phyloP scores from a whole-genome alignment of 1,140 invertebrate genomes.

The Littorina saxatilis region DNA sequence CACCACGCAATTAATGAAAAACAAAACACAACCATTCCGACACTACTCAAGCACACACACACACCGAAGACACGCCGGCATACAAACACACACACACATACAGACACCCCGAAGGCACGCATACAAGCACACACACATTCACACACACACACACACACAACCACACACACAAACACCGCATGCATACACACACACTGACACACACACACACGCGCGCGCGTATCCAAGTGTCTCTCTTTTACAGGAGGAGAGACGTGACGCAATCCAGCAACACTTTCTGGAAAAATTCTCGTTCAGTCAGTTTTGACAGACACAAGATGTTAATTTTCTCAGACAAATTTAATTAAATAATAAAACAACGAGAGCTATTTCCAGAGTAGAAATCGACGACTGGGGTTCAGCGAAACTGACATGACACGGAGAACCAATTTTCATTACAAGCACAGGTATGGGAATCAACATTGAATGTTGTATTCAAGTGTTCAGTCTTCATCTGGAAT shows the following conservation, averaged over 20 bases:
- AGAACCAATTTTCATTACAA: no score
- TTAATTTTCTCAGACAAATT: no score
- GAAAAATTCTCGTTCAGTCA: no score
- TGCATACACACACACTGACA: constrained; percentile 16
- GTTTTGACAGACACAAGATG: no score
- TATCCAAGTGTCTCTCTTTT: background rate
- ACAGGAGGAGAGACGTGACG: constrained; percentile 75
- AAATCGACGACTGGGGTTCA: no score
- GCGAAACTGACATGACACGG: no score
- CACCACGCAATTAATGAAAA: no score
- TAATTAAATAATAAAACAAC: no score
- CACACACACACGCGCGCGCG: background rate
- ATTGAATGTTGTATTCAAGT: background rate
- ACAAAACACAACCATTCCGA: background rate
- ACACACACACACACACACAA: constrained; percentile 12
- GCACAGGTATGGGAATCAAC: background rate
- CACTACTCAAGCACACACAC: background rate
- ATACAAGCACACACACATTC: constrained; percentile 15
- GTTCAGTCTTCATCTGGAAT: no score
- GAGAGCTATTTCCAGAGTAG: no score
- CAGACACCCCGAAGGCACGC: background rate
- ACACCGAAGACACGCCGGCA: background rate
- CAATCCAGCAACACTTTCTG: constrained; percentile 83
- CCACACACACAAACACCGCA: constrained; percentile 1
- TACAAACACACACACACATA: background rate